Percentiles rank a stretch among this genome's conserved stretches.
Evolutionary conservation across 2,797 vertebrate species (phyloP).

Genomic region (Lithobates sylvaticus): DNA sequence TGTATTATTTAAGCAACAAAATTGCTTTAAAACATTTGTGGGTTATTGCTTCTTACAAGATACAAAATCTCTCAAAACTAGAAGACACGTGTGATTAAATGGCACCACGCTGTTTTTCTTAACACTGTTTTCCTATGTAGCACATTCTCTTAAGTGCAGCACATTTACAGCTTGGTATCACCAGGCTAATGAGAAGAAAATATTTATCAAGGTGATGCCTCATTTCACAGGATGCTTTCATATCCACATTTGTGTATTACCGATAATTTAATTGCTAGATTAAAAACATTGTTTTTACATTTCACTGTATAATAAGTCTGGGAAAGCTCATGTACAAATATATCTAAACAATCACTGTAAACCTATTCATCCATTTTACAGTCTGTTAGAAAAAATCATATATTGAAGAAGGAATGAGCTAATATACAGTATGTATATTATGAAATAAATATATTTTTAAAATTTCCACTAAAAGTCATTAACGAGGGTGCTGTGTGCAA

Average conservation of each 20-base stretch:
- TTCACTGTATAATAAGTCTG: not conserved
- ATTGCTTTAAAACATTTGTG: not conserved
- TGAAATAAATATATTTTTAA: too few species aligned
- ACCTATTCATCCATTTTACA: not conserved
- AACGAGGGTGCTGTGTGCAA: too few species aligned
- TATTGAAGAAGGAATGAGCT: too few species aligned
- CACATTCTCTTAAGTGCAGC: not conserved
- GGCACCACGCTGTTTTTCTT: not conserved
- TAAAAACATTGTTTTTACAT: not conserved
- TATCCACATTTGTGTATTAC: not conserved
- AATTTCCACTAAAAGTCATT: too few species aligned
- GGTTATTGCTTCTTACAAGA: not conserved
- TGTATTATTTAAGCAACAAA: too few species aligned
- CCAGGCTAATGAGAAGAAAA: not conserved
- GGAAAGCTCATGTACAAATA: not conserved
- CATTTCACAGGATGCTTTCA: not conserved
- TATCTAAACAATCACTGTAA: not conserved
- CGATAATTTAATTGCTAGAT: not conserved
- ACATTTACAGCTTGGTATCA: not conserved
- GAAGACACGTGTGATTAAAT: not conserved
- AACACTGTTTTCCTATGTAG: not conserved
- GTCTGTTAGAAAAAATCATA: not conserved
- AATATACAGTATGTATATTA: too few species aligned
- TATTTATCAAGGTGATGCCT: not conserved
- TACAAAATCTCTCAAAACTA: not conserved